Conservation (phyloP, 2,113 vertebrate genomes). For the Alligator sinensis region DNA sequence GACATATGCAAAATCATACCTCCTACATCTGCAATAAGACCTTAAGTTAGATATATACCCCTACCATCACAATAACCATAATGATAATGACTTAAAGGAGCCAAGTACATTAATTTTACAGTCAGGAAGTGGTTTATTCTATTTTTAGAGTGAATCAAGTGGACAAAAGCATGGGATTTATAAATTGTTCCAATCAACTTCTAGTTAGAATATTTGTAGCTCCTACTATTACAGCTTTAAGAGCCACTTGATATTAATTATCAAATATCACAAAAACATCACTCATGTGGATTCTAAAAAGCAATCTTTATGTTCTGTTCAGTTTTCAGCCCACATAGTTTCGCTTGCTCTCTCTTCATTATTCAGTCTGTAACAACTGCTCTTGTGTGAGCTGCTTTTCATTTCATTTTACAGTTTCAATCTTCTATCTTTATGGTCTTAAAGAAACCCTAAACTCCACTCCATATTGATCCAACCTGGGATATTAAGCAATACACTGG, state of each 20-base stretch:
- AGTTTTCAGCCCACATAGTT: not conserved
- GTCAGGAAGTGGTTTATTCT: constrained; percentile 29
- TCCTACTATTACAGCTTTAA: constrained; percentile 3
- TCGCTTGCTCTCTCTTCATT: not conserved
- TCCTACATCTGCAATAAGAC: not conserved
- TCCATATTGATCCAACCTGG: not conserved
- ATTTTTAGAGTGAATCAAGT: not conserved
- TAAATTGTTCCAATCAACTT: constrained; percentile 29
- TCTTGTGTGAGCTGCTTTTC: not conserved
- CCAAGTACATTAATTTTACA: not conserved
- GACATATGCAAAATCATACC: not conserved
- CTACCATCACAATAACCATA: not conserved
- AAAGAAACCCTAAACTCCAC: not conserved
- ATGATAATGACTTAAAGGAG: not conserved
- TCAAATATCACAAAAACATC: constrained; percentile 35
- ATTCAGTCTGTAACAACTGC: not conserved
- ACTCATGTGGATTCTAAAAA: not conserved
- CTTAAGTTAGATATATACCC: not conserved
- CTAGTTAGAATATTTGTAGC: not conserved
- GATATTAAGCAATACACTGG: not conserved
- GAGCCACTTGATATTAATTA: not conserved
- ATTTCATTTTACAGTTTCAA: not conserved
- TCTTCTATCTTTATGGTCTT: constrained; percentile 12
- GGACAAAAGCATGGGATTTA: constrained; percentile 41
- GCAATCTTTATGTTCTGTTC: not conserved